These are phyloP conservation scores for Tenthredo mesomela DNA, from an alignment of 2,888 invertebrate genomes.

Conservation along the genomic window DNA sequence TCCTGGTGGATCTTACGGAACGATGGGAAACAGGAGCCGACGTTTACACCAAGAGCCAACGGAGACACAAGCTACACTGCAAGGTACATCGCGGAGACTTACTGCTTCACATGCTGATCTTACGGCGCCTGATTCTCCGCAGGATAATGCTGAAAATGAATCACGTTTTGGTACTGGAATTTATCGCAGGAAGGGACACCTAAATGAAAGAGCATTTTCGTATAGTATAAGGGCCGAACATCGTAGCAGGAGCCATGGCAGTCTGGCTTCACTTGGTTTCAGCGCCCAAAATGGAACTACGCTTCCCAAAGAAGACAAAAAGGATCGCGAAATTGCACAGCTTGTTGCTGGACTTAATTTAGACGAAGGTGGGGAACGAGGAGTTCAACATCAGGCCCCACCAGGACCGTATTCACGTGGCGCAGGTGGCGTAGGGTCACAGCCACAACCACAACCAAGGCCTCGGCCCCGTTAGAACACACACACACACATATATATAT, in stretches of 20 bases:
- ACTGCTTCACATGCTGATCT: conserved; percentile 74
- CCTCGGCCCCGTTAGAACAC: conserved; percentile 73
- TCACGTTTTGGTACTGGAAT: conserved; percentile 90
- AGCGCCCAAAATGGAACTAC: conserved; percentile 82
- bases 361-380: conserved; percentile 87
- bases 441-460: conserved; percentile 74
- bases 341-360: conserved; percentile 94
- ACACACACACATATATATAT: background rate
- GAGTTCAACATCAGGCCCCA: conserved; percentile 80
- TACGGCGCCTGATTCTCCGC: conserved; percentile 62
- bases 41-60: conserved; percentile 62
- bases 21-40: conserved; percentile 78
- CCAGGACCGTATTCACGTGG: conserved; percentile 80
- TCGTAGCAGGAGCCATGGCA: conserved; percentile 94
- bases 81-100: conserved; percentile 70
- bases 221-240: conserved; percentile 97
- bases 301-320: conserved; percentile 81
- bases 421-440: conserved; percentile 76
- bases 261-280: conserved; percentile 94
- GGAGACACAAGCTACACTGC: conserved; percentile 63
- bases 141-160: conserved; percentile 76
- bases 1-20: conserved; percentile 79
- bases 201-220: conserved; percentile 95
- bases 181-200: conserved; percentile 93
- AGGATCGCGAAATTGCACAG: conserved; percentile 95